A percentile compares a stretch with the other conserved stretches of the same genome.
These are phyloP conservation scores for Norana najaformis DNA, from an alignment of 2,888 invertebrate genomes.

Conservation along the genomic window DNA sequence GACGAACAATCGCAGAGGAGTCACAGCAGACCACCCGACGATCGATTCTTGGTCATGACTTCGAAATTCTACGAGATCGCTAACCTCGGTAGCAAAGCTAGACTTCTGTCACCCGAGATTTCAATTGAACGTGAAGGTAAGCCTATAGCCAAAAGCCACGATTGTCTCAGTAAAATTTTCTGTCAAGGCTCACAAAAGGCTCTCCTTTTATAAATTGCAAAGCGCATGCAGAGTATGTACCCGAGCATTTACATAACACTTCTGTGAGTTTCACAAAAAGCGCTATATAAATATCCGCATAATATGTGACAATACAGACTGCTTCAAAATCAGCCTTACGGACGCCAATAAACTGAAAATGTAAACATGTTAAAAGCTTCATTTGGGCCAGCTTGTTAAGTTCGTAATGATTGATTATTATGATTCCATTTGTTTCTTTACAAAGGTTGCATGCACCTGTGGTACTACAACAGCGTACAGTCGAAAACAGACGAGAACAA, in stretches of 20 bases:
- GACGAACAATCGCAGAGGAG: background rate
- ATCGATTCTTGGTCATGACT: background rate
- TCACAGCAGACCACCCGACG: background rate
- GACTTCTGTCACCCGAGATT: background rate
- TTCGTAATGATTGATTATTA: too few relatives aligned
- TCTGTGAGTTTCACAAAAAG: too few relatives aligned
- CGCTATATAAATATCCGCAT: too few relatives aligned
- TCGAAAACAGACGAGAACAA: background rate
- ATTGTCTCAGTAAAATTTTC: background rate
- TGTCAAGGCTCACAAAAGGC: too few relatives aligned
- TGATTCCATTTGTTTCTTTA: background rate
- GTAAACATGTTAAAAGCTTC: too few relatives aligned
- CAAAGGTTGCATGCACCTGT: slow-evolving; percentile 2
- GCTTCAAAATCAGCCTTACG: too few relatives aligned
- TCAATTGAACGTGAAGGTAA: background rate
- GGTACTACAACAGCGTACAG: slow-evolving; percentile 15
- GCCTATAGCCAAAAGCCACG: background rate
- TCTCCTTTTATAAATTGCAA: too few relatives aligned
- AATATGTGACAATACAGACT: too few relatives aligned
- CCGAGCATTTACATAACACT: too few relatives aligned
- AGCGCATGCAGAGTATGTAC: too few relatives aligned
- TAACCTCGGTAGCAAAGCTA: background rate
- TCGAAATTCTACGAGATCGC: background rate
- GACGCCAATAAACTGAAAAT: too few relatives aligned
- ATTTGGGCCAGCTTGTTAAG: too few relatives aligned